These are phyloP conservation scores for Condylostylus longicornis DNA, from an alignment of 1,140 invertebrate species.

Conservation along the genomic window DNA sequence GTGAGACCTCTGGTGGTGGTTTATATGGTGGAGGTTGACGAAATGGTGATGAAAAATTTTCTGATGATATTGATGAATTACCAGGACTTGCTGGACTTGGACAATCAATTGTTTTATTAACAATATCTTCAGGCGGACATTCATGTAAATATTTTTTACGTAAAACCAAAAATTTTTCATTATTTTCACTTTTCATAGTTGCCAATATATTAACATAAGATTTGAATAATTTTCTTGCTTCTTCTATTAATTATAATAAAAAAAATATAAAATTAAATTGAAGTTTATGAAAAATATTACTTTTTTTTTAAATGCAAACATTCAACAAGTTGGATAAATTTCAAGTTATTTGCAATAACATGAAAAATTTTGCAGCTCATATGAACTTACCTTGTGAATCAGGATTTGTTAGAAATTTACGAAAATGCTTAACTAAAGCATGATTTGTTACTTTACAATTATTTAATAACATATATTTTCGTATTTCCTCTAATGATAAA, in stretches of 20 bases:
- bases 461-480: conserved; percentile 64
- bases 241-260: conserved; percentile 44
- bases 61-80: conserved; percentile 15
- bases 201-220: conserved; percentile 79
- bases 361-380: too few relatives aligned
- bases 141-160: conserved; percentile 52
- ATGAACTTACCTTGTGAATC: conserved; percentile 30
- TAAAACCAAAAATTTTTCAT: conserved; percentile 69
- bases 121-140: conserved; percentile 33
- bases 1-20: conserved; percentile 43
- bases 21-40: conserved; percentile 48
- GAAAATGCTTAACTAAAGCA: conserved; percentile 77
- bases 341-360: too few relatives aligned
- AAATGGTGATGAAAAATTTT: conserved; percentile 16
- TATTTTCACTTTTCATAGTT: conserved; percentile 62
- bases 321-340: neutral
- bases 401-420: conserved; percentile 55
- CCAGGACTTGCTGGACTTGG: conserved; percentile 20
- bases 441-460: conserved; percentile 75
- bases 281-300: too few relatives aligned
- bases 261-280: conserved; percentile 1
- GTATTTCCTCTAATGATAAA: conserved; percentile 66
- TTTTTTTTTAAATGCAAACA: too few relatives aligned
- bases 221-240: conserved; percentile 73
- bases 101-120: conserved; percentile 27